These are phyloP conservation scores for Caerostris darwini DNA, from an alignment of 1,140 invertebrate species.

Conservation along the genomic window DNA sequence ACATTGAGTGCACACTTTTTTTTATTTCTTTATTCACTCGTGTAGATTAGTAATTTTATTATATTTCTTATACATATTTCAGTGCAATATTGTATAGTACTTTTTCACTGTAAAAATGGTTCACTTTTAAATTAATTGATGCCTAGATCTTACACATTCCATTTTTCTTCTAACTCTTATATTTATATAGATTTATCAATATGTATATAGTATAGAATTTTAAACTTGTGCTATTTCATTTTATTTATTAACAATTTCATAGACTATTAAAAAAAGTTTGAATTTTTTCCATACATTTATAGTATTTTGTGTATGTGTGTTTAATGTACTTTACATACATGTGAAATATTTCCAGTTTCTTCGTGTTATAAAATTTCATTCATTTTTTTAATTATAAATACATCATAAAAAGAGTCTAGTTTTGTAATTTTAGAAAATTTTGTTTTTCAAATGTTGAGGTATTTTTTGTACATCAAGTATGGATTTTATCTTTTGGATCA, in stretches of 20 bases:
- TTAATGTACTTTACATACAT: not conserved
- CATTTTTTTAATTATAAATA: no score
- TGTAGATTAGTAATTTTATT: not conserved
- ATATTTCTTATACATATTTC: not conserved
- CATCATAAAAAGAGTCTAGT: no score
- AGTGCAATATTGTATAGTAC: constrained; percentile 44
- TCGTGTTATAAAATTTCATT: not conserved
- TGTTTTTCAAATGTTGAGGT: no score
- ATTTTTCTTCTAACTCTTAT: not conserved
- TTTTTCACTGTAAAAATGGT: not conserved
- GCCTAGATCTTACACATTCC: constrained; percentile 7
- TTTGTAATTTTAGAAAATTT: no score
- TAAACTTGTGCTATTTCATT: not conserved
- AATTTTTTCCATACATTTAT: not conserved
- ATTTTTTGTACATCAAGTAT: no score
- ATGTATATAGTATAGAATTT: constrained; percentile 31
- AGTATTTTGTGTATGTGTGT: not conserved
- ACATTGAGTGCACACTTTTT: constrained; percentile 1
- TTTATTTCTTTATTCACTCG: not conserved
- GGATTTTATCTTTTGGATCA: no score
- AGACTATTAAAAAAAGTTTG: not conserved
- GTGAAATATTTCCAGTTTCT: not conserved
- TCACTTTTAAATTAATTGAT: not conserved
- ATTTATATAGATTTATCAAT: constrained; percentile 20
- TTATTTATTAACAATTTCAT: not conserved